Percentiles rank a stretch among this genome's conserved stretches.
Conservation (phyloP, 2,113 vertebrate genomes). For the Engystomops pustulosus region DNA sequence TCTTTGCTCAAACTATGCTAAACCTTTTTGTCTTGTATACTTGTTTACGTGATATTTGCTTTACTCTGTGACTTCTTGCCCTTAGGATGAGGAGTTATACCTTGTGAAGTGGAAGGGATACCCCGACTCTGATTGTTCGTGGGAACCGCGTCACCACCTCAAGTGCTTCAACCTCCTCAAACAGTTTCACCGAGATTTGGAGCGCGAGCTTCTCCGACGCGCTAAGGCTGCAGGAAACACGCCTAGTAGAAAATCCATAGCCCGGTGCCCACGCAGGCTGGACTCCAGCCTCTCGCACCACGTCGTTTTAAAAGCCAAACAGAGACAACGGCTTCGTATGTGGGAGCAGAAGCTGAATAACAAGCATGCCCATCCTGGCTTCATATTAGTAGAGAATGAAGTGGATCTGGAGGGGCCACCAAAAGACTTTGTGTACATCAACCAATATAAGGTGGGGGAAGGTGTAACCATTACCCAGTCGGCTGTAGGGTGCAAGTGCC, state of each 20-base stretch:
- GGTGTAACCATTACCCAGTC: slow-evolving; percentile 79
- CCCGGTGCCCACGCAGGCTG: slow-evolving; percentile 71
- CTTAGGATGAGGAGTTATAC: slow-evolving; percentile 78
- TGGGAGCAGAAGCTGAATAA: slow-evolving; percentile 85
- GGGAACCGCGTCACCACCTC: slow-evolving; percentile 86
- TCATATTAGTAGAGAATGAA: slow-evolving; percentile 83
- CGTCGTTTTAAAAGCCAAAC: slow-evolving; percentile 81
- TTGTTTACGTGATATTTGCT: too few species aligned
- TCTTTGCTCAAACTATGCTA: too few species aligned
- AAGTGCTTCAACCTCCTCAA: slow-evolving; percentile 81
- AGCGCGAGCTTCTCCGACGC: slow-evolving; percentile 71
- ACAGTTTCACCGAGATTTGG: slow-evolving; percentile 84
- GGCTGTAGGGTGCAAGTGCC: slow-evolving; percentile 85
- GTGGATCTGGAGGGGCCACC: slow-evolving; percentile 90
- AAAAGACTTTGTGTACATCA: slow-evolving; percentile 85
- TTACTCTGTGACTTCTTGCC: not conserved
- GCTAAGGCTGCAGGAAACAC: slow-evolving; percentile 50
- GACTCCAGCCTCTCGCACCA: slow-evolving; percentile 71
- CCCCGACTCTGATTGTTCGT: slow-evolving; percentile 77
- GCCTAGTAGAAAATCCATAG: slow-evolving; percentile 57
- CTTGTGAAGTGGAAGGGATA: slow-evolving; percentile 88
- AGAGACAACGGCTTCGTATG: slow-evolving; percentile 72
- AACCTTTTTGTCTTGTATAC: too few species aligned
- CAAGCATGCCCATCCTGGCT: slow-evolving; percentile 81
- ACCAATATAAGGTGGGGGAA: slow-evolving; percentile 84